Evolutionary conservation across 2,797 vertebrate genomes (phyloP).

Genomic region (Echeneis naucrates): DNA sequence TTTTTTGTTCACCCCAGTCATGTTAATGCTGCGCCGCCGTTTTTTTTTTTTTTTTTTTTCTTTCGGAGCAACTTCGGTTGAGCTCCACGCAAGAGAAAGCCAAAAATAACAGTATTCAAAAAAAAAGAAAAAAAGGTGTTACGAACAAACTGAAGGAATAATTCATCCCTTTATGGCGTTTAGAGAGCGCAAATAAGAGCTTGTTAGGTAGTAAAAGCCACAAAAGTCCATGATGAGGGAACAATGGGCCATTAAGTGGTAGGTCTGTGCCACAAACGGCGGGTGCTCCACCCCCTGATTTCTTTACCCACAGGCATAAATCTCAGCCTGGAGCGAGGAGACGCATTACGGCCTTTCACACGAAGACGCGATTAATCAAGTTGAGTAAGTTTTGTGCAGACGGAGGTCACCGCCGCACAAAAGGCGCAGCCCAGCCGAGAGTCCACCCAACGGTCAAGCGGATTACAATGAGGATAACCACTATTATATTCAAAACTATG

Average conservation of each 20-base stretch:
- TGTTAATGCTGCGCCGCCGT: constrained; percentile 8
- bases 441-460: constrained; percentile 60
- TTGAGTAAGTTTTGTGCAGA: constrained; percentile 74
- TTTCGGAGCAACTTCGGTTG: constrained; percentile 21
- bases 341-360: constrained; percentile 61
- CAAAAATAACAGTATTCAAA: constrained; percentile 1
- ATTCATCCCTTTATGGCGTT: constrained; percentile 50
- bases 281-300: constrained; percentile 78
- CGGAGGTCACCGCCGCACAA: constrained; percentile 69
- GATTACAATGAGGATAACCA: constrained; percentile 31
- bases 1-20: too few relatives aligned
- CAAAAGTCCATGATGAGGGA: constrained; percentile 74
- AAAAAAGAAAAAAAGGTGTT: too few relatives aligned
- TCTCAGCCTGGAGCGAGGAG: constrained; percentile 65
- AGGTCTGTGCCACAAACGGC: constrained; percentile 66
- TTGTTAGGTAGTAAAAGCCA: constrained; percentile 69
- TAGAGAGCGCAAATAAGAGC: constrained; percentile 57
- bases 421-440: constrained; percentile 53
- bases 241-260: constrained; percentile 86
- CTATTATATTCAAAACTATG: constrained; percentile 28
- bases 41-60: too few relatives aligned
- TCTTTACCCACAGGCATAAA: constrained; percentile 74
- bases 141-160: constrained; percentile 10
- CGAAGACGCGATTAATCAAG: constrained; percentile 71
- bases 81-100: not conserved